phyloP scores from a whole-genome alignment of 2,888 invertebrate species.

The Stenodera caucasica region DNA sequence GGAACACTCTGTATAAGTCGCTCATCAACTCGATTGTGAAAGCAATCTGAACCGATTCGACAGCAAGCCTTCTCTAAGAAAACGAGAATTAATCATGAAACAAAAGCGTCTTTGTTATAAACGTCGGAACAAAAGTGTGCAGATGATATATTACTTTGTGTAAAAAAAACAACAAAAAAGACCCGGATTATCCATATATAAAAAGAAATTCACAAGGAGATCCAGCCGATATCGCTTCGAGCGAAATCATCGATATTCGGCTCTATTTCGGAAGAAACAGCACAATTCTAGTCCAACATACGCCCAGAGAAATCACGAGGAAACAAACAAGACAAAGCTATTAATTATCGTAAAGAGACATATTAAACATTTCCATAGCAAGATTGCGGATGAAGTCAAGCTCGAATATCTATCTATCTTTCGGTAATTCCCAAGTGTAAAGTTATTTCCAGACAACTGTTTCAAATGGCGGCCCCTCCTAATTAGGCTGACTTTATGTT shows the following conservation, averaged over 20 bases:
- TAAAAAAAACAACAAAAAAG: neutral
- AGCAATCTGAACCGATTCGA: slow-evolving; percentile 18
- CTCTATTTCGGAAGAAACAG: too few relatives aligned
- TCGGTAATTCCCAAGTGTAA: slow-evolving; percentile 2
- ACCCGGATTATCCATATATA: slow-evolving; percentile 14
- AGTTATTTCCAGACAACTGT: slow-evolving; percentile 1
- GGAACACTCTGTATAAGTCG: too few relatives aligned
- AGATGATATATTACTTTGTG: slow-evolving; percentile 27
- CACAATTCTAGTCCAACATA: too few relatives aligned
- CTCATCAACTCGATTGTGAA: slow-evolving; percentile 12
- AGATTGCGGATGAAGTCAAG: neutral
- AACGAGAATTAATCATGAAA: slow-evolving; percentile 29
- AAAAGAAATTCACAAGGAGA: too few relatives aligned
- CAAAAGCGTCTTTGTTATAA: slow-evolving; percentile 22
- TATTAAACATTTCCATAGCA: neutral
- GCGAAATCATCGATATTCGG: too few relatives aligned
- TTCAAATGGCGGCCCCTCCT: neutral
- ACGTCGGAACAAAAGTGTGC: slow-evolving; percentile 17
- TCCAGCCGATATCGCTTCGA: too few relatives aligned
- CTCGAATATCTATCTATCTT: slow-evolving; percentile 2
- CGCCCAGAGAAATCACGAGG: too few relatives aligned
- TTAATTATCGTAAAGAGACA: neutral
- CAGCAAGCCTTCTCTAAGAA: slow-evolving; percentile 15
- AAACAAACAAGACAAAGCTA: neutral
- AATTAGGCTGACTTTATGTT: neutral